Base-by-base conservation (phyloP, 2,113 vertebrate genomes). In the Cyrtonyx montezumae region DNA sequence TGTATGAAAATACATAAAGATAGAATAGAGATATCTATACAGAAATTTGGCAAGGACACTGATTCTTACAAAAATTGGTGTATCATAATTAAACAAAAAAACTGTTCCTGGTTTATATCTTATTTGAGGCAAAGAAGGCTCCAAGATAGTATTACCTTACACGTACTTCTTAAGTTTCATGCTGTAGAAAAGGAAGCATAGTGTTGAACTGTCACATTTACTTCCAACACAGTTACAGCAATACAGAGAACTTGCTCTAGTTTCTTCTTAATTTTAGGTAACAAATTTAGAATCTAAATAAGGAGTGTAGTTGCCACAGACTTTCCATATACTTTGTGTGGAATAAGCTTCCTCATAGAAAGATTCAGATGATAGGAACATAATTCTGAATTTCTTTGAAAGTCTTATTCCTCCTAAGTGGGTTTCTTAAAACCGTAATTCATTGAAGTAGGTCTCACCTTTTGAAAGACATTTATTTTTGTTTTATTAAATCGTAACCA, bases 51-150 rank as follows among this genome's bases (percentile, higher is more conserved):
- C 83, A 71, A 78, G 36, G 40, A 79, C 70, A 55, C 6, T 30
- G 58, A 46, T 74, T 78, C 43, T 70, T 86, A 30, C 16, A 88
- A 71, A 89, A 90, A 90, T 30, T 67, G 13, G 25, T 67, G 11
- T 77, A 74, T 68, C 36, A 43, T 88, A 34, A 45, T 80, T 81
- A 86, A 91, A 88, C 11, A 40, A 75, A 86, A 86, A 86, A 79
- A 53, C 17, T n/a, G 66, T 90, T 90, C 23, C 85, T 95, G 80
- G 43, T 93, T 96, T 93, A 71, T 74, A 9, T 90, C 62, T 53
- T 51, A 48, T 42, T 23, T 43, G 59, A 84, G 76, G 36, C 28
- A 86, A 32, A 91, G 37, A 46, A 94, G 2, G 25, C 32, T 94
- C 23, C 37, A 67, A 87, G 79, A 90, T 62, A 79, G 34, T 26